These are phyloP conservation scores for Pasiphila rectangulata DNA, from an alignment of 2,888 invertebrate genomes.

Conservation along the genomic window DNA sequence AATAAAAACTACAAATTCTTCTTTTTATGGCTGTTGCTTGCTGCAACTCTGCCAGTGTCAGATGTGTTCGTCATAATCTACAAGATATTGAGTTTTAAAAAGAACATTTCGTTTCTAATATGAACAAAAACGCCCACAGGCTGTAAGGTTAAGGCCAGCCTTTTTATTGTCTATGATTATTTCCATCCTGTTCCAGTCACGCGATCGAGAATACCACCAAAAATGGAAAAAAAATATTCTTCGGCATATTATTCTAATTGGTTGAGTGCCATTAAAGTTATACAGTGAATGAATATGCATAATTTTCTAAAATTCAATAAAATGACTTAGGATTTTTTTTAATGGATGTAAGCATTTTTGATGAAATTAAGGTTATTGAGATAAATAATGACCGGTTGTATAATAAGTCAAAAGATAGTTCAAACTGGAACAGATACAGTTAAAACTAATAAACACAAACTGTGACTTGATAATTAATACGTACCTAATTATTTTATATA, in stretches of 20 bases:
- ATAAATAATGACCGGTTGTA: constrained; percentile 14
- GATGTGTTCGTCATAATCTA: too few relatives aligned
- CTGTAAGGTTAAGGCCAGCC: constrained; percentile 1
- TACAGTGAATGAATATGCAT: constrained; percentile 30
- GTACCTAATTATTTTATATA: too few relatives aligned
- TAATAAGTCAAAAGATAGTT: constrained; percentile 7
- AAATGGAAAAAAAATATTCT: constrained; percentile 16
- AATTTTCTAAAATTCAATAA: constrained; percentile 27
- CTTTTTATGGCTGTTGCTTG: too few relatives aligned
- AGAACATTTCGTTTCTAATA: not conserved
- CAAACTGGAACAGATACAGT: not conserved
- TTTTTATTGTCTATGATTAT: constrained; percentile 12
- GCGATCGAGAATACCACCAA: constrained; percentile 29
- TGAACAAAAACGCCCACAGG: constrained; percentile 1
- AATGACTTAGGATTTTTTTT: constrained; percentile 29
- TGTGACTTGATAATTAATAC: not conserved
- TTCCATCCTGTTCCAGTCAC: constrained; percentile 26
- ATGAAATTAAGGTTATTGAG: constrained; percentile 19
- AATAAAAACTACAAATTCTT: too few relatives aligned
- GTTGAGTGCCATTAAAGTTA: constrained; percentile 30
- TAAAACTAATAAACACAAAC: not conserved
- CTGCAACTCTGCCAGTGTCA: too few relatives aligned
- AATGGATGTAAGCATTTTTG: constrained; percentile 25
- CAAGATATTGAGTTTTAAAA: too few relatives aligned
- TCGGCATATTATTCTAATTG: constrained; percentile 30